Evolutionary conservation across 2,113 vertebrate species (phyloP).

Genomic region (Rhinogobius similis): DNA sequence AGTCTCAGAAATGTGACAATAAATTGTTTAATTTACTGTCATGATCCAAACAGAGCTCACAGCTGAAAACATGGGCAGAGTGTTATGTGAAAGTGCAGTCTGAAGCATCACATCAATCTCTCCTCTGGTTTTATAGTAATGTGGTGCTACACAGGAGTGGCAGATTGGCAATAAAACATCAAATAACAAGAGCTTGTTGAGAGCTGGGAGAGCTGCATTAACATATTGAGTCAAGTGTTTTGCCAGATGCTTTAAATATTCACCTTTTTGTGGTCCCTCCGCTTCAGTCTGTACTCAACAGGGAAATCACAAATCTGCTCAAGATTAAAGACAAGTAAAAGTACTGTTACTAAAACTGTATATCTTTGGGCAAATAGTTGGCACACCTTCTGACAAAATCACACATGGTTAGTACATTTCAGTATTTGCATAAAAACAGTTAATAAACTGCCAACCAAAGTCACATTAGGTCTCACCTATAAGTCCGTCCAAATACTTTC

Average conservation of each 20-base stretch:
- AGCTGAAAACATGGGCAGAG: conserved; percentile 1
- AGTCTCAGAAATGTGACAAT: not conserved
- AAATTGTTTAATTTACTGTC: not conserved
- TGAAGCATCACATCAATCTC: conserved; percentile 9
- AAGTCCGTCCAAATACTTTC: too few species aligned
- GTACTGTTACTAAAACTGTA: not conserved
- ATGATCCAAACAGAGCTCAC: not conserved
- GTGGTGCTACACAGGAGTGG: conserved; percentile 8
- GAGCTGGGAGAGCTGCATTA: conserved; percentile 8
- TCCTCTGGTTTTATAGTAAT: conserved; percentile 5
- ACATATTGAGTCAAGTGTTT: conserved; percentile 10
- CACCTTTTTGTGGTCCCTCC: conserved; percentile 6
- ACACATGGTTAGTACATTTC: too few species aligned
- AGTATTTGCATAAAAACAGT: too few species aligned
- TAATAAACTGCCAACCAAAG: too few species aligned
- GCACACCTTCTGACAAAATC: too few species aligned
- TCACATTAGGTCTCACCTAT: too few species aligned
- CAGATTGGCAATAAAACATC: conserved; percentile 14
- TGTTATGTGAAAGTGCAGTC: not conserved
- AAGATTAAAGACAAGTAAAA: too few species aligned
- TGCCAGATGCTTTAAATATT: conserved; percentile 14
- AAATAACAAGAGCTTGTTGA: conserved; percentile 10
- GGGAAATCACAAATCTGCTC: not conserved
- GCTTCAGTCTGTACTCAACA: not conserved
- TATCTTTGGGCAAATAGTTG: too few species aligned